A percentile compares a stretch with the other conserved stretches of the same genome.
phyloP scores from a whole-genome alignment of 2,888 invertebrate species.

The Oeneis ivallda region DNA sequence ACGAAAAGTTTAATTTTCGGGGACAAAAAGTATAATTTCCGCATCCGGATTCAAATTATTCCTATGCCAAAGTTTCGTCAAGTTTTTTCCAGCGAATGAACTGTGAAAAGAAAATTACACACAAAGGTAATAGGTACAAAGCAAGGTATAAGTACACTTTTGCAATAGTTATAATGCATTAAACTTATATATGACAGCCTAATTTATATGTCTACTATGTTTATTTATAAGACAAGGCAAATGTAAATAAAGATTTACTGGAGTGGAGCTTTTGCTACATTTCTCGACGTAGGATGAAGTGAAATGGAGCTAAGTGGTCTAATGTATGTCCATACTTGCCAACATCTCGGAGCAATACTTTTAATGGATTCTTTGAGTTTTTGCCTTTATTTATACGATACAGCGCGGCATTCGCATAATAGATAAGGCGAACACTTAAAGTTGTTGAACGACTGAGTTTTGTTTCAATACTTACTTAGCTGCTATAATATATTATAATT shows the following conservation, averaged over 20 bases:
- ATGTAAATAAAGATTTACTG: conserved; percentile 13
- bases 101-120: too few species aligned
- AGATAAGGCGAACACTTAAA: conserved; percentile 22
- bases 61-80: too few species aligned
- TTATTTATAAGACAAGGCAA: conserved; percentile 9
- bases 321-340: conserved; percentile 52
- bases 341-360: conserved; percentile 69
- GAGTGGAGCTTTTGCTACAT: conserved; percentile 13
- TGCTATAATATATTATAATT: too few species aligned
- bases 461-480: neutral
- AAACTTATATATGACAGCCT: too few species aligned
- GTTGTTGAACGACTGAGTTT: too few species aligned
- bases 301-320: conserved; percentile 36
- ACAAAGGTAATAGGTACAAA: too few species aligned
- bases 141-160: too few species aligned
- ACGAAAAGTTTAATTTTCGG: too few species aligned
- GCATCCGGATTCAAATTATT: too few species aligned
- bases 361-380: conserved; percentile 80
- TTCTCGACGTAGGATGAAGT: conserved; percentile 25
- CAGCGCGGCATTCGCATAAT: conserved; percentile 31
- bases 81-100: too few species aligned
- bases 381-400: conserved; percentile 74
- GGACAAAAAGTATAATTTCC: too few species aligned
- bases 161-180: too few species aligned
- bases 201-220: neutral